Evolutionary conservation across 2,797 vertebrate species (phyloP), one percentile per base, ranked within the genome.

Genomic region (Pelobates cultripes): DNA sequence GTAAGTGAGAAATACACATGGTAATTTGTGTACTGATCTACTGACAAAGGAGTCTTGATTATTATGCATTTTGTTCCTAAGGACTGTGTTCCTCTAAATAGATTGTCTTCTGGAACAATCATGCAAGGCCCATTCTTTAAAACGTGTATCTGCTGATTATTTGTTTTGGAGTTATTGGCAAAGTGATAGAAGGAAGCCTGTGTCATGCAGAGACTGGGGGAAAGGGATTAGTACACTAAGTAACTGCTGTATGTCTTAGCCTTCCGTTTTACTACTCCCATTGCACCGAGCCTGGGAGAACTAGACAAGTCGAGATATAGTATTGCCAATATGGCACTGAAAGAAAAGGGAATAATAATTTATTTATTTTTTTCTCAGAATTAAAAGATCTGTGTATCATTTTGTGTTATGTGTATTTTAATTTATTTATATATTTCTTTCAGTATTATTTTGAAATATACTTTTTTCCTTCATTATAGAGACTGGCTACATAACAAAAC

Each of bases 151-250:
- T 83, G 73, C 72, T 76, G 57, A 63, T 67, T 47, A 12, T 55
- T 79, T 79, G 41, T n/a, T 75, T 83, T 17, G 63, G 71, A 79
- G 28, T 79, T 79, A 75, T 83, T 83, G 66, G 82, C 77, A 84
- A 51, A 53, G 5, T 47, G 66, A 43, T 79, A 43, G 57, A 71
- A 53, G 53, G 55, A 42, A 79, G 75, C 77, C 44, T 79, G 77
- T 77, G 72, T 84, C 82, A 84, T 79, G 77, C 82, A 79, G 77
- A 84, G 82, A 75, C 82, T 70, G 51, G 67, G 82, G 82, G 79
- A 75, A 79, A 84, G 77, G 77, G 82, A 84, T 84, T 79, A 84
- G 42, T 70, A 12, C 28, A 4, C 72, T 75, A 67, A 84, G 77
- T 79, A 75, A 66, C 77, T 75, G 75, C 71, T 82, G 64, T 73